Evolutionary conservation across 2,797 vertebrate species (phyloP).

Genomic region (Sternotherus odoratus): DNA sequence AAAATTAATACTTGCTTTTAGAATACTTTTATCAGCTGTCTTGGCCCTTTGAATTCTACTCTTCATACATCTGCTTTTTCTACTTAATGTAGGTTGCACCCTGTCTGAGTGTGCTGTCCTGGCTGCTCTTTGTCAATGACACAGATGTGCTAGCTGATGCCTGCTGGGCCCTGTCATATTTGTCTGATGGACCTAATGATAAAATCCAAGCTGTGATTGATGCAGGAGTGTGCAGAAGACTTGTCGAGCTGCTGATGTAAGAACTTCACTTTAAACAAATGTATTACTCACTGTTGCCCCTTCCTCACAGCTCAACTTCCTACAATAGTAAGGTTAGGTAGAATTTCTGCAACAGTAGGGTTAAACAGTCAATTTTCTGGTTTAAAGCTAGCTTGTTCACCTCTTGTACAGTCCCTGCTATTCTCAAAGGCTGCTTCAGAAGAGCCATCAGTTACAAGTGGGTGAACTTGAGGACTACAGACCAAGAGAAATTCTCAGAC

Average conservation of each 20-base stretch:
- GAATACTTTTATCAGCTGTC: not conserved
- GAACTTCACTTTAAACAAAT: slow-evolving; percentile 48
- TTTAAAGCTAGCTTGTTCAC: not conserved
- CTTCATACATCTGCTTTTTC: slow-evolving; percentile 25
- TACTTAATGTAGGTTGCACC: slow-evolving; percentile 85
- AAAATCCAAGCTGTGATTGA: slow-evolving; percentile 99
- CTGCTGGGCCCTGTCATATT: slow-evolving; percentile 97
- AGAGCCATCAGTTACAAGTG: not conserved
- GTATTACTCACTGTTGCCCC: not conserved
- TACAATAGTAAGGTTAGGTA: not conserved
- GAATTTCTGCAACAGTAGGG: not conserved
- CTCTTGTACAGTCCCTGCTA: not conserved
- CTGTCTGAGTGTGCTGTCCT: slow-evolving; percentile 94
- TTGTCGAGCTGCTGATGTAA: slow-evolving; percentile 96
- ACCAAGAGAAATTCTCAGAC: not conserved
- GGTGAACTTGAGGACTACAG: not conserved
- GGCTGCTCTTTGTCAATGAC: slow-evolving; percentile 96
- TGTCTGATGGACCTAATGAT: slow-evolving; percentile 97
- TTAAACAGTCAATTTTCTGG: not conserved
- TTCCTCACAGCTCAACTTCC: not conserved
- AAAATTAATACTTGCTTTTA: not conserved
- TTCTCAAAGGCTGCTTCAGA: not conserved
- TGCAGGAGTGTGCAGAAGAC: slow-evolving; percentile 95
- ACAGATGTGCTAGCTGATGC: slow-evolving; percentile 96
- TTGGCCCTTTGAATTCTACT: not conserved